A percentile compares a stretch with the other conserved stretches of the same genome.
Evolutionary conservation across 2,888 invertebrate species (phyloP).

Genomic region (Malthinus flaveolus): DNA sequence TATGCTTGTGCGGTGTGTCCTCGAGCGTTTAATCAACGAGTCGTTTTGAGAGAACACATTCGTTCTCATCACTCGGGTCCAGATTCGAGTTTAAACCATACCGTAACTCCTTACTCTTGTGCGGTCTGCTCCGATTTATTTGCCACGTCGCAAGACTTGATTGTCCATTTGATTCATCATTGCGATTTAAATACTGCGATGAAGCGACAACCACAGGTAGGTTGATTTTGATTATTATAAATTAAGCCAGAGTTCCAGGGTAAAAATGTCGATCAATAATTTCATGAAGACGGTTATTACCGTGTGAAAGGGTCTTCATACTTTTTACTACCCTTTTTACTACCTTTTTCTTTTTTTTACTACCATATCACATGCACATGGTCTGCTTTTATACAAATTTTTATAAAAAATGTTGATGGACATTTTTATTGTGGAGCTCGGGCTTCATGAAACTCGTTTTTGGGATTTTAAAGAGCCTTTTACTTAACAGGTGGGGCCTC

Average conservation of each 20-base stretch:
- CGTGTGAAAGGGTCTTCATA: too few relatives aligned
- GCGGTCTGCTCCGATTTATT: constrained; percentile 75
- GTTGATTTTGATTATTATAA: not conserved
- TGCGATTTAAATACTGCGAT: constrained; percentile 84
- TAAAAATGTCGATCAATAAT: not conserved
- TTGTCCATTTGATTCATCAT: constrained; percentile 82
- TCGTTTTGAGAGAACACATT: constrained; percentile 82
- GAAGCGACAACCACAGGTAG: constrained; percentile 74
- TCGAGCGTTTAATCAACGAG: constrained; percentile 84
- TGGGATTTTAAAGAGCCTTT: not conserved
- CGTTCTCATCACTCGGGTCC: constrained; percentile 84
- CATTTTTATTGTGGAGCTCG: too few relatives aligned
- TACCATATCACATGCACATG: too few relatives aligned
- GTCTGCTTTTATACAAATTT: too few relatives aligned
- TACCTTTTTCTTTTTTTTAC: not conserved
- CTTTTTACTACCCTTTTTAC: too few relatives aligned
- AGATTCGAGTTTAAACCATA: constrained; percentile 68
- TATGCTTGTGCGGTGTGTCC: constrained; percentile 87
- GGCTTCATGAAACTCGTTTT: too few relatives aligned
- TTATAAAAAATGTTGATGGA: too few relatives aligned
- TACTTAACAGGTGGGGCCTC: constrained; percentile 50
- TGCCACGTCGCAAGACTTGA: constrained; percentile 73
- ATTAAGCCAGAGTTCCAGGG: not conserved
- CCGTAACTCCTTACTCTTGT: constrained; percentile 70
- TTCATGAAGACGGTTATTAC: too few relatives aligned